phyloP scores from a whole-genome alignment of 2,113 vertebrate species.

The Myrmecobius fasciatus region DNA sequence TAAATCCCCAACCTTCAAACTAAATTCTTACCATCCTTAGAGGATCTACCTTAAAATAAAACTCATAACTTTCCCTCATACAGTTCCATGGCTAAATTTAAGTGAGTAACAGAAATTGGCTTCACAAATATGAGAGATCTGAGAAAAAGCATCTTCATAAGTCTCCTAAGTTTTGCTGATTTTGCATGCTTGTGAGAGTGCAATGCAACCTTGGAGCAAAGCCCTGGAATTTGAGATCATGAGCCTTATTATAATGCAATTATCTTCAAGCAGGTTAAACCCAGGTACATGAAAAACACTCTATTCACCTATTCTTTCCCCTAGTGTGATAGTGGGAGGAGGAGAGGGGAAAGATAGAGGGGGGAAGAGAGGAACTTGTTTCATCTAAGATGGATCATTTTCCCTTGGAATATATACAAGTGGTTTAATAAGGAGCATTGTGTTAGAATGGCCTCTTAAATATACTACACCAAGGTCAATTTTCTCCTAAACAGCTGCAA shows the following conservation, averaged over 20 bases:
- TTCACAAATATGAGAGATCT: conserved; percentile 55
- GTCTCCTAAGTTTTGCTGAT: conserved; percentile 52
- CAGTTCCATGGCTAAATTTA: conserved; percentile 16
- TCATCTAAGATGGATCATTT: conserved; percentile 45
- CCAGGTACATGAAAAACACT: conserved; percentile 72
- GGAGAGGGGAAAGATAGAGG: conserved; percentile 49
- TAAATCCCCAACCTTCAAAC: background rate
- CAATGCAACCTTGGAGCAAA: conserved; percentile 66
- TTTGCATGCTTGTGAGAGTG: conserved; percentile 65
- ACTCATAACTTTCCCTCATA: background rate
- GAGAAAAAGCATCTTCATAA: conserved; percentile 57
- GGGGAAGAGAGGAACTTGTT: conserved; percentile 70
- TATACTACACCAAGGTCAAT: background rate
- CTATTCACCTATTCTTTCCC: conserved; percentile 54
- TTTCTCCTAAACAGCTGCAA: background rate
- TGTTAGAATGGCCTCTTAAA: conserved; percentile 16
- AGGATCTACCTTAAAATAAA: background rate
- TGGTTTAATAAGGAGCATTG: conserved; percentile 25
- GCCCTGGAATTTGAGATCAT: conserved; percentile 67
- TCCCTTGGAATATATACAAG: conserved; percentile 59
- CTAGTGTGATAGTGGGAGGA: background rate
- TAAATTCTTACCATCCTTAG: background rate
- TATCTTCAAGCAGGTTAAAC: conserved; percentile 63
- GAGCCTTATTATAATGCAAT: conserved; percentile 64
- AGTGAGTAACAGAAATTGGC: conserved; percentile 43